Base-by-base conservation (phyloP, 2,888 invertebrate species). In the Aphidoletes aphidimyza region DNA sequence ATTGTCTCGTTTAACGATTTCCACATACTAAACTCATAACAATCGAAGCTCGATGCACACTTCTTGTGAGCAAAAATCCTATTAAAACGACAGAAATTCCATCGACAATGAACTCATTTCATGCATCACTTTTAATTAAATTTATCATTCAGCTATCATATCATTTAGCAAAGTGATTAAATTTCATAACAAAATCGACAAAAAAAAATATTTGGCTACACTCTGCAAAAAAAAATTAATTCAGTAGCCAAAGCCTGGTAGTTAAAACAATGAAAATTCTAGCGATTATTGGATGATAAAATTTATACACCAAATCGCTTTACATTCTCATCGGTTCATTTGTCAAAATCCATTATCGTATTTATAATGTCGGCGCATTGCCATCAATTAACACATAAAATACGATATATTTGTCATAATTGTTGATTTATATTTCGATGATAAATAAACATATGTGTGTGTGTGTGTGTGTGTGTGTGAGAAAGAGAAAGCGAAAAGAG, bases 311-410 rank as follows among this genome's bases (percentile, higher is more conserved):
- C 6, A 22, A 54, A 17, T 54, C 22, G n/a, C 6, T 11, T 11
- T 22, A 5, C 22, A 22, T 22, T 22, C 22, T 3, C 11, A 22
- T 54, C 11, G n/a, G 3, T 54, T 54, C 17, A 22, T 54, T 54
- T 54, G n/a, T 22, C 30, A 30, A 30, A 69, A 69, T 69, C 30
- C 30, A 69, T 69, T 69, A 69, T 30, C 30, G 30, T 69, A 69
- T 69, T 69, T 69, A 69, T 14, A 34, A 30, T 69, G 26, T 69
- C 30, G 14, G 34, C 11, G 17, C 69, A 69, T 69, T 30, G 2
- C 30, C 34, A 69, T 69, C 69, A 30, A 69, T 69, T 69, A 69
- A 69, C 69, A 69, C 69, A 69, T 34, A 69, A 69, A 30, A 34
- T 11, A n/a, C n/a, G 69, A 69, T 69, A 69, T 69, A 69, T 69